These are phyloP conservation scores for Sisor rabdophorus DNA, from an alignment of 2,113 vertebrate genomes.

Conservation along the genomic window DNA sequence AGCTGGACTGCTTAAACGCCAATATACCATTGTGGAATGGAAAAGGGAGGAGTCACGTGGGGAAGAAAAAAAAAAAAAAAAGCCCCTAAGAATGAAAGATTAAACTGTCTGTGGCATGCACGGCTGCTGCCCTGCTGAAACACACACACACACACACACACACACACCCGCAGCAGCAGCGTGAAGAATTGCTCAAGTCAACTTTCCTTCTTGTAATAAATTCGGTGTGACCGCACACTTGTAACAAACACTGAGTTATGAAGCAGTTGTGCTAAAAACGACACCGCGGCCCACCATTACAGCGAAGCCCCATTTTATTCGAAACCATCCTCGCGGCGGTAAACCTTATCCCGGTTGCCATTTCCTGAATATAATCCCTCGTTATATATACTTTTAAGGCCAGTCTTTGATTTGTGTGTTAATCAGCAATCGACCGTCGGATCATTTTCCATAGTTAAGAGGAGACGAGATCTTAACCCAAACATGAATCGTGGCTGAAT, in stretches of 20 bases:
- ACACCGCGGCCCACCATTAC: slow-evolving; percentile 10
- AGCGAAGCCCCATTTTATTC: slow-evolving; percentile 13
- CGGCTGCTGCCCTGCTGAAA: slow-evolving; percentile 17
- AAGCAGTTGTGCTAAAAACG: slow-evolving; percentile 24
- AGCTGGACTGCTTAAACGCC: slow-evolving; percentile 30
- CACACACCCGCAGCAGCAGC: slow-evolving; percentile 19
- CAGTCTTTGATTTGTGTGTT: neutral
- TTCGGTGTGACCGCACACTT: slow-evolving; percentile 36
- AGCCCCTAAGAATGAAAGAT: slow-evolving; percentile 43
- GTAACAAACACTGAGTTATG: neutral
- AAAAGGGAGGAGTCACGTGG: neutral
- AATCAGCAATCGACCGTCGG: slow-evolving; percentile 8
- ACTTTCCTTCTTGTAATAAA: slow-evolving; percentile 38
- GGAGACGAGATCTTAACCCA: neutral
- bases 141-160: slow-evolving; percentile 14
- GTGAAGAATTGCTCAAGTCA: slow-evolving; percentile 37
- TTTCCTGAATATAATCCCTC: slow-evolving; percentile 22
- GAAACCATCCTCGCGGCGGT: neutral
- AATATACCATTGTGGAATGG: slow-evolving; percentile 27
- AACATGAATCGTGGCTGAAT: slow-evolving; percentile 2
- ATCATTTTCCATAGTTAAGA: too few relatives aligned
- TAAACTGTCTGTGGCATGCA: slow-evolving; percentile 26
- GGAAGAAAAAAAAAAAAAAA: slow-evolving; percentile 22
- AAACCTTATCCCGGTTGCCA: neutral
- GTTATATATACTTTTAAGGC: too few relatives aligned